Evolutionary conservation across 2,888 invertebrate species (phyloP).

Genomic region (Didymodactylos carnosus): DNA sequence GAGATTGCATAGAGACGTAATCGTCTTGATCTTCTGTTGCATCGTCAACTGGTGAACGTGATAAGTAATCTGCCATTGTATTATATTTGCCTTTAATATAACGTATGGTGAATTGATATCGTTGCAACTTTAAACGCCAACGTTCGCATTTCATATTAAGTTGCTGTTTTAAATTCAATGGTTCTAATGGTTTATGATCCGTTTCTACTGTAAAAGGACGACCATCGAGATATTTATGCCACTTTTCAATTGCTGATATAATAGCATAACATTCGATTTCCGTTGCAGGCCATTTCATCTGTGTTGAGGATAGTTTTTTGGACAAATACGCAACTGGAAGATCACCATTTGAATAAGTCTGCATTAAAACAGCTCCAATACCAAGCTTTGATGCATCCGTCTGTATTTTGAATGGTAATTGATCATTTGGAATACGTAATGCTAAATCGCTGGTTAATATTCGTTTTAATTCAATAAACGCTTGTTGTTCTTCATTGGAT

Average conservation of each 20-base stretch:
- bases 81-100: neutral
- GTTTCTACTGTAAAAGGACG: neutral
- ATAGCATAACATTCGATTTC: too few relatives aligned
- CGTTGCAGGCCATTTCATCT: too few relatives aligned
- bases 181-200: too few relatives aligned
- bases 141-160: neutral
- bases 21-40: too few relatives aligned
- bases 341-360: neutral
- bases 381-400: neutral
- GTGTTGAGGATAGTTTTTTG: too few relatives aligned
- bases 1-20: too few relatives aligned
- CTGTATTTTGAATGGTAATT: neutral
- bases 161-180: too few relatives aligned
- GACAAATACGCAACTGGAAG: neutral
- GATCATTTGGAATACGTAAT: neutral
- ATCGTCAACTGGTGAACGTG: too few relatives aligned
- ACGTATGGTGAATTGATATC: neutral
- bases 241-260: neutral
- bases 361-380: neutral
- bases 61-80: too few relatives aligned
- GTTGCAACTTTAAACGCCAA: neutral
- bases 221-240: too few relatives aligned
- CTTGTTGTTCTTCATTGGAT: too few relatives aligned
- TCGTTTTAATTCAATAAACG: neutral
- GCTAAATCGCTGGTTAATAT: neutral